Evolutionary conservation across 2,113 vertebrate species (phyloP).

Genomic region (Carassius gibelio): DNA sequence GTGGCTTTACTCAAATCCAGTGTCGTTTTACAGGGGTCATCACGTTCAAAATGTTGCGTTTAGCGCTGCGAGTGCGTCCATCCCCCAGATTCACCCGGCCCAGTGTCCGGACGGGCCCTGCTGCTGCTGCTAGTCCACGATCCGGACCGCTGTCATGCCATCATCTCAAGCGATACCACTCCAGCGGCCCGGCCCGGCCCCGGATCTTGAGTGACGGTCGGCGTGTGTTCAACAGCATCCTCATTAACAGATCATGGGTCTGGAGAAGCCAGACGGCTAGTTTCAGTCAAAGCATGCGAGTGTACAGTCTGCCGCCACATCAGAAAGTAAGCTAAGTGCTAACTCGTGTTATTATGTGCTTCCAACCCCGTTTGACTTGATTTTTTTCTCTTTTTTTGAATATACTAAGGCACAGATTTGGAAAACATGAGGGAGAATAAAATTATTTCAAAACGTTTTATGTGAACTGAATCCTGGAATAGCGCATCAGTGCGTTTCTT

Average conservation of each 20-base stretch:
- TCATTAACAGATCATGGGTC: conserved; percentile 53
- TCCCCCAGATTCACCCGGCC: conserved; percentile 58
- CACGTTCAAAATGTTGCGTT: conserved; percentile 72
- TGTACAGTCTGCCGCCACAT: conserved; percentile 79
- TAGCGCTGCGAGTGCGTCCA: conserved; percentile 73
- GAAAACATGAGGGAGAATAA: too few relatives aligned
- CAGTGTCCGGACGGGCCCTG: conserved; percentile 69
- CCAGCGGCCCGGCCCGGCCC: conserved; percentile 49
- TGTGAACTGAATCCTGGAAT: neutral
- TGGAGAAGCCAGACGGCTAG: conserved; percentile 51
- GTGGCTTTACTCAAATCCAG: conserved; percentile 39
- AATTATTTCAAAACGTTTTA: neutral
- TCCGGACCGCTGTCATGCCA: conserved; percentile 54
- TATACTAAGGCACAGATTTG: too few relatives aligned
- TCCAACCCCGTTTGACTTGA: neutral
- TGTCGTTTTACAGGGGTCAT: conserved; percentile 35
- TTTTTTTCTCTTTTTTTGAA: neutral
- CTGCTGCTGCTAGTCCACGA: conserved; percentile 52
- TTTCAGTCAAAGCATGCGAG: conserved; percentile 58
- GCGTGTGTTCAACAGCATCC: neutral
- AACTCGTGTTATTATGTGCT: neutral
- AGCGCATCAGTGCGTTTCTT: neutral
- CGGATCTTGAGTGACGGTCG: conserved; percentile 35
- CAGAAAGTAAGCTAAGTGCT: conserved; percentile 72
- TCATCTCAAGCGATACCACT: conserved; percentile 64